Evolutionary conservation across 2,797 vertebrate genomes (phyloP).

Genomic region (Pogonophryne albipinna): DNA sequence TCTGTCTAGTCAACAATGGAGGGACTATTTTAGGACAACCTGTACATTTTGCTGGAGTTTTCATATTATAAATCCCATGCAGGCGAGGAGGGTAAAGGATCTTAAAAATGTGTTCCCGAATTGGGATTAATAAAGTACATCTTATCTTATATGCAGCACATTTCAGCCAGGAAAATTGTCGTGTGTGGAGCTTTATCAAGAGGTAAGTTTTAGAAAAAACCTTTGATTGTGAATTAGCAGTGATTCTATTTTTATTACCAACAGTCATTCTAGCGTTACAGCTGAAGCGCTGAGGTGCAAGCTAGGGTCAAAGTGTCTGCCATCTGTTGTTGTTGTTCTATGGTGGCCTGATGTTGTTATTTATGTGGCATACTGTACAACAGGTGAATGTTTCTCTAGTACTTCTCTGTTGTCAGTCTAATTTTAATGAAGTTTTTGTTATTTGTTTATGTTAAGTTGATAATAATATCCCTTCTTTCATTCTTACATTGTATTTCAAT

Average conservation of each 20-base stretch:
- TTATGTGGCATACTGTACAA: too few relatives aligned
- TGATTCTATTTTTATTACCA: neutral
- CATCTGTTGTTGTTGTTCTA: neutral
- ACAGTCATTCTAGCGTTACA: neutral
- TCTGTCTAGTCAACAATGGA: neutral
- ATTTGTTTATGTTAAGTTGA: neutral
- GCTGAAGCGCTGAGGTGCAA: neutral
- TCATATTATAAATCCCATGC: neutral
- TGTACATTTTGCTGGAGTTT: neutral
- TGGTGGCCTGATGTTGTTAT: neutral
- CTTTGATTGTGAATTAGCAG: neutral
- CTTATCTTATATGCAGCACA: conserved; percentile 5
- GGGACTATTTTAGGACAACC: neutral
- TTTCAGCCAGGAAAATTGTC: neutral
- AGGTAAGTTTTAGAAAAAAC: conserved; percentile 9
- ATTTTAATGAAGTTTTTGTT: neutral
- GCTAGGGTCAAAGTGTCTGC: neutral
- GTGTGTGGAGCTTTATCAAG: conserved; percentile 13
- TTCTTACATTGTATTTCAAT: neutral
- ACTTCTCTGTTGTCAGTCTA: neutral
- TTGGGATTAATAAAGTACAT: too few relatives aligned
- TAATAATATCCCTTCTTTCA: neutral
- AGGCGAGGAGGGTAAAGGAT: conserved; percentile 9
- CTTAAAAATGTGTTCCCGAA: neutral
- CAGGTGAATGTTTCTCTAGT: too few relatives aligned